These are phyloP conservation scores for Philonicus albiceps DNA, from an alignment of 2,888 invertebrate genomes.

Conservation along the genomic window DNA sequence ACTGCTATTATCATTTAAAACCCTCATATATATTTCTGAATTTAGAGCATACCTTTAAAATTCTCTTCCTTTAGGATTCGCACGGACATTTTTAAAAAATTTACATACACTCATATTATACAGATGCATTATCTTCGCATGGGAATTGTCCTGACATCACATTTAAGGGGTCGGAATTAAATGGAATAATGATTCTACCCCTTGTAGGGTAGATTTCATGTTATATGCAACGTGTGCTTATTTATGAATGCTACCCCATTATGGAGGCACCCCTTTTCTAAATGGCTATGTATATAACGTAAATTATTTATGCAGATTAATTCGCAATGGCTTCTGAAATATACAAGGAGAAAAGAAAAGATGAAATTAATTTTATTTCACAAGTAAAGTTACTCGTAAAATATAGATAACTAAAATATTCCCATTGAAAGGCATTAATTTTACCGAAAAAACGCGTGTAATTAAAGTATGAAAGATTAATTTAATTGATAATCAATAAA, in stretches of 20 bases:
- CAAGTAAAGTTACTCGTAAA: neutral
- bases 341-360: neutral
- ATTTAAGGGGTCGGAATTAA: neutral
- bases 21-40: neutral
- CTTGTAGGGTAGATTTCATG: neutral
- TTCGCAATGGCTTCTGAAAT: constrained; percentile 12
- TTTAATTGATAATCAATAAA: too few relatives aligned
- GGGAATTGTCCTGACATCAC: neutral
- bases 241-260: neutral
- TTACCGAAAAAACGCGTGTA: too few relatives aligned
- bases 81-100: neutral
- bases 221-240: neutral
- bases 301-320: constrained; percentile 2
- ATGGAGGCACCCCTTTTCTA: neutral
- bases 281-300: neutral
- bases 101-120: neutral
- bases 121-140: neutral
- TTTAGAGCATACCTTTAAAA: neutral
- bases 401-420: neutral
- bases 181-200: neutral
- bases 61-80: neutral
- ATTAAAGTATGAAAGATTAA: too few relatives aligned
- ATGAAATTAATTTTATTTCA: neutral
- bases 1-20: neutral
- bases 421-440: too few relatives aligned